phyloP scores from a whole-genome alignment of 1,140 invertebrate genomes.

The Leptestheria dahalacensis region DNA sequence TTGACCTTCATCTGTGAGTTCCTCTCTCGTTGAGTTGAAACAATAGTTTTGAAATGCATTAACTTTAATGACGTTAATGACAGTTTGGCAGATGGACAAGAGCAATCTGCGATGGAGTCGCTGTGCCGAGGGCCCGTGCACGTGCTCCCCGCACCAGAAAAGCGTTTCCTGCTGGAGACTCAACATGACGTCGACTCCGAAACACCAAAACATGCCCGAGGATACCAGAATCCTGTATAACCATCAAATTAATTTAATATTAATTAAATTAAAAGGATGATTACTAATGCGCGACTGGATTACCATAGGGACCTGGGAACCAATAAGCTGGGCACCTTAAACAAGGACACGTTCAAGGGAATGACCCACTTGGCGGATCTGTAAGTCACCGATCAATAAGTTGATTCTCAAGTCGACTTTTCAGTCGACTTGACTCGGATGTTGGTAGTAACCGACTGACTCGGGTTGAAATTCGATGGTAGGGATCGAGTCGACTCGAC shows the following conservation, averaged over 20 bases:
- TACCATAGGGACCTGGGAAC: slow-evolving; percentile 50
- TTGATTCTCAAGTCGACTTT: too few species aligned
- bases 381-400: too few species aligned
- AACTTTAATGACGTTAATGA: neutral
- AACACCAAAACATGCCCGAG: slow-evolving; percentile 12
- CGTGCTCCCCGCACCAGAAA: slow-evolving; percentile 3
- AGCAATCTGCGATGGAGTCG: neutral
- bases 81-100: neutral
- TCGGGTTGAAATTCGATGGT: too few species aligned
- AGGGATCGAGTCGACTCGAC: too few species aligned
- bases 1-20: too few species aligned
- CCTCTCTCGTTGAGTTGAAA: too few species aligned
- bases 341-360: slow-evolving; percentile 53
- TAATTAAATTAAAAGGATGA: neutral
- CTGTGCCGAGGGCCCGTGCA: slow-evolving; percentile 10
- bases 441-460: too few species aligned
- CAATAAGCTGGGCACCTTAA: slow-evolving; percentile 50
- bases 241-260: too few species aligned
- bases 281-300: too few species aligned
- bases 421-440: too few species aligned
- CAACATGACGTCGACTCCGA: slow-evolving; percentile 11
- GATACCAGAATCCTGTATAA: slow-evolving; percentile 14
- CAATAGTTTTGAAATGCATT: too few species aligned
- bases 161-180: slow-evolving; percentile 16
- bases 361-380: slow-evolving; percentile 48